A percentile compares a stretch with the other conserved stretches of the same genome.
Evolutionary conservation across 2,113 vertebrate genomes (phyloP).

Genomic region (Camelus bactrianus): DNA sequence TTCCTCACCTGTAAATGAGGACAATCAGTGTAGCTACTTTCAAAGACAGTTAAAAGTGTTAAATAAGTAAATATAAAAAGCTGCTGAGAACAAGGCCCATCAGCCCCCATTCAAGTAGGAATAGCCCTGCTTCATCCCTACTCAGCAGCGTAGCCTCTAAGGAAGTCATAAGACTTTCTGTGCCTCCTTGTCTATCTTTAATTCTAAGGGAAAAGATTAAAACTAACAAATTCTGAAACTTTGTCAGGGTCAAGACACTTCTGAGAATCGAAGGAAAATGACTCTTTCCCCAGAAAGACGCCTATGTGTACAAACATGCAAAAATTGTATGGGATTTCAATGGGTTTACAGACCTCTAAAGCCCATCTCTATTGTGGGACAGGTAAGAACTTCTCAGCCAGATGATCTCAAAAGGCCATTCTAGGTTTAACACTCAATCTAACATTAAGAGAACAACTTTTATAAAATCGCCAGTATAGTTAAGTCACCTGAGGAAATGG

Average conservation of each 20-base stretch:
- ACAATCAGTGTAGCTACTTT: background rate
- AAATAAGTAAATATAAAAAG: background rate
- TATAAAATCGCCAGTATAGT: background rate
- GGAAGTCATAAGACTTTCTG: background rate
- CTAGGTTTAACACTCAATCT: background rate
- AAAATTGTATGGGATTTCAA: background rate
- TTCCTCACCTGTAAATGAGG: background rate
- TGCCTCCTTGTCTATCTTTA: background rate
- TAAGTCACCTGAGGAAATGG: conserved; percentile 25
- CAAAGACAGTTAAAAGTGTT: background rate
- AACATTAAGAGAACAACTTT: conserved; percentile 16
- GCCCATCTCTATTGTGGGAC: background rate
- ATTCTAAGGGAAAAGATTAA: background rate
- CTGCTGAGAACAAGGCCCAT: background rate
- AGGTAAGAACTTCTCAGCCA: background rate
- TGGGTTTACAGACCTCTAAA: background rate
- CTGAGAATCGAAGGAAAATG: conserved; percentile 45
- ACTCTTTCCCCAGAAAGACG: conserved; percentile 26
- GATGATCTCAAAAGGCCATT: background rate
- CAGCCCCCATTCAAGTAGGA: background rate
- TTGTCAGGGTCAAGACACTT: conserved; percentile 5
- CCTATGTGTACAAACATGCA: background rate
- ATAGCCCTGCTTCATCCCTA: background rate
- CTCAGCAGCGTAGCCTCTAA: background rate
- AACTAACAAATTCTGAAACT: background rate